Base-by-base conservation (phyloP, 2,113 vertebrate species). In the Danio rerio region DNA sequence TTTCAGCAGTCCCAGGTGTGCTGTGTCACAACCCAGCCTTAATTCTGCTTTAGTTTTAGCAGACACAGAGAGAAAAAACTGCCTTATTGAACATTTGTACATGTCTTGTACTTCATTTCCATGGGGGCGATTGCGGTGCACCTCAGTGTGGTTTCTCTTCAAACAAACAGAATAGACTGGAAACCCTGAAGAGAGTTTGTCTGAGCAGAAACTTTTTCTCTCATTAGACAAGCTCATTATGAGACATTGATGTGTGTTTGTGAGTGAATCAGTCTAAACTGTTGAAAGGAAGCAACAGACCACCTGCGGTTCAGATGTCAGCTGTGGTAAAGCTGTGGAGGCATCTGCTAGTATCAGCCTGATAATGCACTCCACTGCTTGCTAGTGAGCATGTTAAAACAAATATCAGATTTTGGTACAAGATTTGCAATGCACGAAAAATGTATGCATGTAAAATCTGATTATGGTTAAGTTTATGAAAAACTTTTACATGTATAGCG, bases 71-170 rank as follows among this genome's bases (percentile, higher is more conserved):
- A 63, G 45, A 63, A 78, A 50, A 50, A 45, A 18, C 62, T 78
- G 58, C 45, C 47, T 50, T 61, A 76, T 76, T 21, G 75, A 78
- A 63, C 75, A 78, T 63, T 63, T 78, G 75, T 78, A 49, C 58
- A n/a, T 31, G 53, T 59, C 55, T 75, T 75, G 75, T 78, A 63
- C 58, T 50, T 78, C 3, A 52, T 63, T 63, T 78, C 45, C 58
- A 49, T 50, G 10, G 73, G 55, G 73, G 73, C n/a, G 42, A n/a
- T 11, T 31, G 59, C 49, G 58, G 56, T 49, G 59, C 58, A 62
- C 43, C 58, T 77, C 58, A 40, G 10, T 62, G 42, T 63, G 58
- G 20, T 63, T 78, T 50, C 20, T 52, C 42, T 75, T 15, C 10
- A 75, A 75, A 0, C 9, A 75, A 75, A 58, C 73, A 18, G 11